Base-by-base conservation (phyloP, 1,140 invertebrate species). In the Rhyzopertha dominica region DNA sequence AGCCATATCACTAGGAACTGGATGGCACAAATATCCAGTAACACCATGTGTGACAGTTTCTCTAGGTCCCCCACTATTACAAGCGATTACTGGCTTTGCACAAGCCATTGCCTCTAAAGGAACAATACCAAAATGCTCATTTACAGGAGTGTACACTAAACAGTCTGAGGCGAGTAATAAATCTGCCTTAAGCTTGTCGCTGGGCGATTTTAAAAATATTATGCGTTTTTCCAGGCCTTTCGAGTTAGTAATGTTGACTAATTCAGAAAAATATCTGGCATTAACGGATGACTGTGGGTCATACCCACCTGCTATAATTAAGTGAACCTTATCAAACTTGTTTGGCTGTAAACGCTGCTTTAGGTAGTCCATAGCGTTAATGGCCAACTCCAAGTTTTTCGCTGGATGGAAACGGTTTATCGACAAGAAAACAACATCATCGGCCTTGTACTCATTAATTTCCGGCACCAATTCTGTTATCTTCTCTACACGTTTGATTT, bases 51-150 rank as follows among this genome's bases (percentile, higher is more conserved):
- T 74, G 32, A 99, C 75, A 0, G 96, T 98, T 71, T 99, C 97
- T 4, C 77, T 82, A 0, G 96, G 96, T 1, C 97, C 97, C 19
- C 97, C 97, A 65, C 84, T 92, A 61, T 94, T 90, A 0, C 90
- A 84, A 0, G 96, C 97, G 52, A 99, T 84, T 0, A 99, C 95
- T 13, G 95, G 94, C 60, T 90, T 88, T 18, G 75, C 71, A 61
- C 85, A 81, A 62, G 90, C 93, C 97, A 99, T 99, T 0, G 95
- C 94, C 76, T 99, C 97, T 36, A 99, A 70, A 1, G 97, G 97
- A 5, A 99, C 97, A 62, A 99, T 99, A 4, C 97, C 97, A 79
- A 99, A 99, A 74, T 99, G 97, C 68, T 99, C 97, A 66, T 90
- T 91, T 0, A 83, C 78, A 3, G 97, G 97, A 13, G 97, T 99